Conservation (phyloP, 1,140 invertebrate genomes). For the Drosophila serrata region DNA sequence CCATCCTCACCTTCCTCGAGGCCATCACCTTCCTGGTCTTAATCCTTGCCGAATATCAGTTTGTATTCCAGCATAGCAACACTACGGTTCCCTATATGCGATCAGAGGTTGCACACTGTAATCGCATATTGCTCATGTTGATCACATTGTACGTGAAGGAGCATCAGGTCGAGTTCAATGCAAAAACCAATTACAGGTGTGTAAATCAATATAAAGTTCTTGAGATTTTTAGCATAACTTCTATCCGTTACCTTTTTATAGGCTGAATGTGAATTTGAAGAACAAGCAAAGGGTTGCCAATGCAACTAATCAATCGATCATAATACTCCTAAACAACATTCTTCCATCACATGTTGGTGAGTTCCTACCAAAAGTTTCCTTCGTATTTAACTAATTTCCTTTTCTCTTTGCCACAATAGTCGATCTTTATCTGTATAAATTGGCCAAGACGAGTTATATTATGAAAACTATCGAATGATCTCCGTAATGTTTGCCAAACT, state of each 20-base stretch:
- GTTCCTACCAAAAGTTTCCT: conserved; percentile 48
- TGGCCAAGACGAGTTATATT: conserved; percentile 92
- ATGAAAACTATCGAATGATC: conserved; percentile 92
- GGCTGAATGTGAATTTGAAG: conserved; percentile 88
- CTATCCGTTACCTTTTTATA: background rate
- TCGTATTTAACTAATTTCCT: background rate
- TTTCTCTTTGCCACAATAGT: background rate
- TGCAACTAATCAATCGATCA: conserved; percentile 92
- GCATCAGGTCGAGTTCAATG: conserved; percentile 94
- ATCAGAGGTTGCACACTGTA: conserved; percentile 89
- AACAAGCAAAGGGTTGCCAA: conserved; percentile 92
- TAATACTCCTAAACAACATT: conserved; percentile 93
- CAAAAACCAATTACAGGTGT: conserved; percentile 89
- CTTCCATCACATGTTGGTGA: conserved; percentile 93
- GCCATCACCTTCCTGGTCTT: conserved; percentile 86
- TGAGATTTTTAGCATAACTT: background rate
- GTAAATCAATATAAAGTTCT: background rate
- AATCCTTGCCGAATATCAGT: conserved; percentile 86
- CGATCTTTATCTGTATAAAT: conserved; percentile 29
- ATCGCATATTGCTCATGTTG: conserved; percentile 89
- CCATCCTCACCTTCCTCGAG: conserved; percentile 88
- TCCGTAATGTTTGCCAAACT: conserved; percentile 97
- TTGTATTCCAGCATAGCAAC: conserved; percentile 87
- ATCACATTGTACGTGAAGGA: conserved; percentile 92
- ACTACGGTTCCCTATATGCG: conserved; percentile 89